Base-by-base conservation (phyloP, 2,888 invertebrate genomes). In the Saturnia pavonia region DNA sequence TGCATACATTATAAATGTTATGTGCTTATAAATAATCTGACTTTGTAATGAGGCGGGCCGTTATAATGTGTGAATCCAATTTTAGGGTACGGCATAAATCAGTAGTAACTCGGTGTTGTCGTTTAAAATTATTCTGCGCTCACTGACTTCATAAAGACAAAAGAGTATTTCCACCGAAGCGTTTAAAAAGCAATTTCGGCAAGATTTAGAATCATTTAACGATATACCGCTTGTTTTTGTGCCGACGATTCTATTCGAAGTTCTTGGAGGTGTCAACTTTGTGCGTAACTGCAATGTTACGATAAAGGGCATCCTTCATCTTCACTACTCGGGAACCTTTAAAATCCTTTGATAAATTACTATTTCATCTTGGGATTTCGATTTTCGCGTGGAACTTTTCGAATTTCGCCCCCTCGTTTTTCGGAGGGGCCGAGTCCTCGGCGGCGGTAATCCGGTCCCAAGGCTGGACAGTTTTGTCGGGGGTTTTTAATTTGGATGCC, bases 321-420 rank as follows among this genome's bases (percentile, higher is more conserved):
- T 88, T 85, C 86, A 85, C 84, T 90, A 80, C 86, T 89, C 83
- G 88, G 65, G 16, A 84, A 86, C 85, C 84, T 79, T 85, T 88
- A 86, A 90, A 93, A 93, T 91, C 92, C 91, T 90, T 90, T 92
- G 92, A 93, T 93, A 92, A 92, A 94, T 93, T 91, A 94, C 92
- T 91, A 88, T 92, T 92, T 91, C 91, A 91, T 92, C 89, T 91
- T 81, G 80, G 90, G 89, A 88, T 91, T 91, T 88, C 80, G 87
- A 83, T 85, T 85, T 88, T 88, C 85, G 87, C 81, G 83, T 81
- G 79, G 87, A 90, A 87, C 79, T 88, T 89, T 87, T 81, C 79
- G 82, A 83, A 84, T 85, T 85, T 54, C 81, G 82, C 80, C 90
- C 90, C 90, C 83, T 86, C 81, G 83, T 77, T 82, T 80, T 82